Evolutionary conservation across 2,113 vertebrate genomes (phyloP).

Genomic region (Nothoprocta perdicaria): DNA sequence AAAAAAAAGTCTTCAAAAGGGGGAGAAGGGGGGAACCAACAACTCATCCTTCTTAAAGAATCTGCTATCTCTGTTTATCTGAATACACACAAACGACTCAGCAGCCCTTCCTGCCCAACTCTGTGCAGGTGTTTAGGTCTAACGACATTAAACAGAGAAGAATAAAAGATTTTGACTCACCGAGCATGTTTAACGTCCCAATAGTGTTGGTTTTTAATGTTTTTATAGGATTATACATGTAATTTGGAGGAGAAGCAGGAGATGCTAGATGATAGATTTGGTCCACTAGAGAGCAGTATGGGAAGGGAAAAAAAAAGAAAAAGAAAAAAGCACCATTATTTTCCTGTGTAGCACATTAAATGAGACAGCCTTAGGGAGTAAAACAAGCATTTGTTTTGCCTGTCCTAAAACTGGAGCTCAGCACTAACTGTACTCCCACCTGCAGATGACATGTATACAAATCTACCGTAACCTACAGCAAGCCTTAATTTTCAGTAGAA

Average conservation of each 20-base stretch:
- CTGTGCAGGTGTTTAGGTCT: neutral
- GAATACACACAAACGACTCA: neutral
- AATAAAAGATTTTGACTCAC: conserved; percentile 79
- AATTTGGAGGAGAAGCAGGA: conserved; percentile 98
- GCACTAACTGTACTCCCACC: neutral
- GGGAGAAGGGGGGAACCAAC: neutral
- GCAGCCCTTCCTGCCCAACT: neutral
- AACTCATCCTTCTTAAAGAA: neutral
- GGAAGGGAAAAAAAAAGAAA: neutral
- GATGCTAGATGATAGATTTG: conserved; percentile 98
- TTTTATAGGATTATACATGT: conserved; percentile 99
- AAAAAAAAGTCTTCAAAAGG: neutral
- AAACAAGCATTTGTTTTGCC: neutral
- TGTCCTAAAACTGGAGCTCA: neutral
- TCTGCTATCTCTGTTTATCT: neutral
- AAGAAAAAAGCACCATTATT: neutral
- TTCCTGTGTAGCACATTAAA: neutral
- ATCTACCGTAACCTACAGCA: neutral
- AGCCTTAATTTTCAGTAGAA: neutral
- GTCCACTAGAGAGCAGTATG: conserved; percentile 82
- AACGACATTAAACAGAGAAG: neutral
- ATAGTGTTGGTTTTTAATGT: conserved; percentile 98
- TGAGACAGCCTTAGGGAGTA: neutral
- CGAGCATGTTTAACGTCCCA: conserved; percentile 96
- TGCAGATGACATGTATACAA: neutral